These are phyloP conservation scores for Myiagra hebetior DNA, from an alignment of 2,113 vertebrate species.

Conservation along the genomic window DNA sequence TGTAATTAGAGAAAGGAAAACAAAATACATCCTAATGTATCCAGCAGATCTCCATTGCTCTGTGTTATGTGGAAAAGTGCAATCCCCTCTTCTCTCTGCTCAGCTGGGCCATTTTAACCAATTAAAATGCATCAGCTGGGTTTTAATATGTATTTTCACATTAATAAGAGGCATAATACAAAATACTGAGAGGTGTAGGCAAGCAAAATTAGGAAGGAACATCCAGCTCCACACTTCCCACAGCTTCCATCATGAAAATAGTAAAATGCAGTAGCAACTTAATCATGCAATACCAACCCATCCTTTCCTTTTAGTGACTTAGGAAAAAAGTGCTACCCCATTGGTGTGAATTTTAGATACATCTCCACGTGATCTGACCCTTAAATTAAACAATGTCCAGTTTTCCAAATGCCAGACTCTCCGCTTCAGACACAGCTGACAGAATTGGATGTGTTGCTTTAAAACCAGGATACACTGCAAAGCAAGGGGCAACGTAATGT, in stretches of 20 bases:
- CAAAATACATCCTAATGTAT: not conserved
- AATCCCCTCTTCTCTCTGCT: not conserved
- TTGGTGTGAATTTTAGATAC: not conserved
- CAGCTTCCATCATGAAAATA: not conserved
- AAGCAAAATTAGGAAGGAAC: not conserved
- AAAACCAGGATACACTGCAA: not conserved
- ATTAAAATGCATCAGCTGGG: not conserved
- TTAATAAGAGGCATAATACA: not conserved
- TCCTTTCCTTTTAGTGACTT: not conserved
- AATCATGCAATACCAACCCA: not conserved
- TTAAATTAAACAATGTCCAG: not conserved
- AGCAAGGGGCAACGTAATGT: not conserved
- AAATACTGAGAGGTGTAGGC: not conserved
- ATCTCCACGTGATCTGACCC: rapidly evolving
- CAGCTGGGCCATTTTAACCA: not conserved
- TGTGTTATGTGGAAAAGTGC: not conserved
- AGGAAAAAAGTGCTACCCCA: not conserved
- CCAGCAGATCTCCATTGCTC: not conserved
- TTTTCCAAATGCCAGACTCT: not conserved
- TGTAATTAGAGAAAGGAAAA: not conserved
- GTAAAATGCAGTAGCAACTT: not conserved
- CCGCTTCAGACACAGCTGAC: not conserved
- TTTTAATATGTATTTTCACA: not conserved
- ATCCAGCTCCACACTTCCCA: not conserved
- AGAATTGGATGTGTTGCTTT: not conserved